Percentiles rank a stretch among this genome's conserved stretches.
Conservation (phyloP, 2,888 invertebrate species). For the Athalia rosae region DNA sequence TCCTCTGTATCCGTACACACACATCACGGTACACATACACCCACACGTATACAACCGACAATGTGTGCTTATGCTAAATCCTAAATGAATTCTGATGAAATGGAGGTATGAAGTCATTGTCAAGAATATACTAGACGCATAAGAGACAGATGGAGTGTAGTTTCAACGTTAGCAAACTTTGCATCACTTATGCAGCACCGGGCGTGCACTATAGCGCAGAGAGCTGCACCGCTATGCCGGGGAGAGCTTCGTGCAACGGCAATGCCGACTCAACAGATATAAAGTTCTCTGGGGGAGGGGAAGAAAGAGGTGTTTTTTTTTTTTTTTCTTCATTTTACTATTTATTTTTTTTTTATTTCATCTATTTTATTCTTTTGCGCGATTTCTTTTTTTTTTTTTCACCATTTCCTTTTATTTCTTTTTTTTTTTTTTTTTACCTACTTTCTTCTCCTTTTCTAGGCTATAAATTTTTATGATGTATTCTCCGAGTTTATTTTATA, state of each 20-base stretch:
- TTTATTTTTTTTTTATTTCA: neutral
- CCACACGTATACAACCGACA: neutral
- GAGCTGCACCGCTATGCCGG: neutral
- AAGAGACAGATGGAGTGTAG: constrained; percentile 30
- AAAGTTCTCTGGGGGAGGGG: neutral
- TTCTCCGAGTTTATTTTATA: neutral
- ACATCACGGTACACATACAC: neutral
- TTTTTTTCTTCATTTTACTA: too few relatives aligned
- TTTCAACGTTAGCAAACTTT: constrained; percentile 37
- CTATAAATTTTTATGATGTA: constrained; percentile 27
- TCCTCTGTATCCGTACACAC: neutral
- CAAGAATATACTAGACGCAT: constrained; percentile 33
- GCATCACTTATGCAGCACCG: constrained; percentile 34
- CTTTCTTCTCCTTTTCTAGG: too few relatives aligned
- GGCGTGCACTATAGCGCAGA: neutral
- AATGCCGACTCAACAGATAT: constrained; percentile 9
- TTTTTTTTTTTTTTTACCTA: neutral
- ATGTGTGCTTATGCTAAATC: constrained; percentile 19
- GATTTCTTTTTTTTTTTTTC: neutral
- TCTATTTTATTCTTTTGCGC: too few relatives aligned
- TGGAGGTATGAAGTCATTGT: constrained; percentile 32
- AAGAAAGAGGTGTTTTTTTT: neutral
- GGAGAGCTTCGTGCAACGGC: too few relatives aligned
- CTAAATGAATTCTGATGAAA: constrained; percentile 34
- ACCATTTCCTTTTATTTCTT: neutral